Evolutionary conservation across 2,888 invertebrate species (phyloP).

Genomic region (Phorcus lineatus): DNA sequence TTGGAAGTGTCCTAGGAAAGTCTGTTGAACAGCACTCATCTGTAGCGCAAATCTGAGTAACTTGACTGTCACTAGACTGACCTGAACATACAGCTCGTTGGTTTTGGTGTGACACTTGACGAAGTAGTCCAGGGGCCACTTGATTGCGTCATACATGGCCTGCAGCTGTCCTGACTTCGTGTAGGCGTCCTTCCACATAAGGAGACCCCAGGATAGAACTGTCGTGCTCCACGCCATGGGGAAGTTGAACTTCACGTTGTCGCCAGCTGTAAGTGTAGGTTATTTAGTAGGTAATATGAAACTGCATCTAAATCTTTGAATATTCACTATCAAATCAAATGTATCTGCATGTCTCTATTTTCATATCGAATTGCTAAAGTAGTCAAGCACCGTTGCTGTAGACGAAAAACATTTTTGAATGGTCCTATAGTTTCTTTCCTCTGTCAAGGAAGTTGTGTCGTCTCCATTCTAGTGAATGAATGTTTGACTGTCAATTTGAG

Average conservation of each 20-base stretch:
- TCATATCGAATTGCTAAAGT: too few species aligned
- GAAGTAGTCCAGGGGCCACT: conserved; percentile 81
- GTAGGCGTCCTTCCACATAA: conserved; percentile 57
- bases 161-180: conserved; percentile 53
- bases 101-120: conserved; percentile 77
- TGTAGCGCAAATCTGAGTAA: too few species aligned
- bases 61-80: too few species aligned
- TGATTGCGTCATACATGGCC: conserved; percentile 69
- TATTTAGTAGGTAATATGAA: background rate
- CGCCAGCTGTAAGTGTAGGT: conserved; percentile 53
- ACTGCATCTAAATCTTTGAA: background rate
- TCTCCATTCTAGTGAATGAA: too few species aligned
- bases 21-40: too few species aligned
- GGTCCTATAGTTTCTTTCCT: too few species aligned
- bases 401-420: too few species aligned
- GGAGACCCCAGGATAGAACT: conserved; percentile 11
- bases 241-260: conserved; percentile 67
- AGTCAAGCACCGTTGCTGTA: too few species aligned
- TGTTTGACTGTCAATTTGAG: too few species aligned
- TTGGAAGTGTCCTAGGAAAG: too few species aligned
- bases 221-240: conserved; percentile 59
- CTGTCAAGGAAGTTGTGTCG: too few species aligned
- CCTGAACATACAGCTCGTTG: conserved; percentile 76
- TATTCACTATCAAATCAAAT: conserved; percentile 40
- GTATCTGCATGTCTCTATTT: too few species aligned